A percentile compares a stretch with the other conserved stretches of the same genome.
phyloP scores from a whole-genome alignment of 2,888 invertebrate species.

The Sinelater perroti region DNA sequence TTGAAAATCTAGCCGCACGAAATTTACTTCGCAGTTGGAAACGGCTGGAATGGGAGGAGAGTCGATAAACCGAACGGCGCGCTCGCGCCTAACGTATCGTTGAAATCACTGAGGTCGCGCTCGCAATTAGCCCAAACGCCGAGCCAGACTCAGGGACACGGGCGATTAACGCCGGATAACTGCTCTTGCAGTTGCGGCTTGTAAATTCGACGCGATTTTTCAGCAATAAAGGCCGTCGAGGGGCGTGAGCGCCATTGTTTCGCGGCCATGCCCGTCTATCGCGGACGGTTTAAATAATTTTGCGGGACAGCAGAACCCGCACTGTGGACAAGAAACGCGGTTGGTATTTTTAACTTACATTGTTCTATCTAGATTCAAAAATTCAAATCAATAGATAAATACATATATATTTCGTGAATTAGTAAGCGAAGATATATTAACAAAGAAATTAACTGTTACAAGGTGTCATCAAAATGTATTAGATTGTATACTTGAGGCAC shows the following conservation, averaged over 20 bases:
- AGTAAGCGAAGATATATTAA: no score
- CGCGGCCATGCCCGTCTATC: no score
- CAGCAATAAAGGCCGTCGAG: slow-evolving; percentile 8
- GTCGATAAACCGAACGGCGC: background rate
- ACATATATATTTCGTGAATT: no score
- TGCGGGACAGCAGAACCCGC: no score
- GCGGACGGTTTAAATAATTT: background rate
- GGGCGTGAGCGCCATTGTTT: slow-evolving; percentile 17
- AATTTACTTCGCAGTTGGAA: slow-evolving; percentile 10
- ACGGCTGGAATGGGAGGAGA: background rate
- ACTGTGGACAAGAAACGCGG: no score
- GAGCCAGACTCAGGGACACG: slow-evolving; percentile 17
- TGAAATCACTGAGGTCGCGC: slow-evolving; percentile 18
- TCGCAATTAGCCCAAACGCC: slow-evolving; percentile 15
- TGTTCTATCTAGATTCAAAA: no score
- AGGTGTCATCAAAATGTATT: no score
- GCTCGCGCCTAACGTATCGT: slow-evolving; percentile 18
- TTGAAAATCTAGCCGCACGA: slow-evolving; percentile 38
- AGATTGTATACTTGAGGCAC: no score
- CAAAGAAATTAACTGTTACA: no score
- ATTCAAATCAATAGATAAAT: no score
- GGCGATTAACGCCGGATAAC: slow-evolving; percentile 21
- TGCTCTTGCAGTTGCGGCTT: slow-evolving; percentile 15
- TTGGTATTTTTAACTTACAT: no score
- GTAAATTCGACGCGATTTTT: slow-evolving; percentile 8